These are phyloP conservation scores for Lampris megalopsis DNA, from an alignment of 2,113 vertebrate species.

Conservation along the genomic window DNA sequence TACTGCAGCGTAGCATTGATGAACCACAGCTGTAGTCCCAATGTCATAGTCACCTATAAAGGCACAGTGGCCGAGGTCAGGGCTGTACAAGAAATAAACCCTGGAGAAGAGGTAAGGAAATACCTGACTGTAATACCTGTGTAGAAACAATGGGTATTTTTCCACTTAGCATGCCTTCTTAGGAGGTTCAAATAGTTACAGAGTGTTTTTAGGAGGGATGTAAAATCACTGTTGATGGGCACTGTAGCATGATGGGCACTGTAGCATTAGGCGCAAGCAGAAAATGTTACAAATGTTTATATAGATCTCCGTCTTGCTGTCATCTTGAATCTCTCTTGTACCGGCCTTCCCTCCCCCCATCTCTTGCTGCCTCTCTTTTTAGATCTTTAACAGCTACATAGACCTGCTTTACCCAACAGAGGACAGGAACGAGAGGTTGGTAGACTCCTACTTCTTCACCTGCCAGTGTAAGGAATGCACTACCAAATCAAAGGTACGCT, in stretches of 20 bases:
- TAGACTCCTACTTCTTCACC: slow-evolving; percentile 93
- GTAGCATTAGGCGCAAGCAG: too few relatives aligned
- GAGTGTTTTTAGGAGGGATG: not conserved
- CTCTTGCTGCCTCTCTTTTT: slow-evolving; percentile 14
- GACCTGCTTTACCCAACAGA: slow-evolving; percentile 98
- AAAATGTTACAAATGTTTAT: too few relatives aligned
- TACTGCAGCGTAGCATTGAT: slow-evolving; percentile 91
- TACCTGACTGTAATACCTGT: too few relatives aligned
- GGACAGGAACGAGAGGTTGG: slow-evolving; percentile 91
- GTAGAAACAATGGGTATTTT: not conserved
- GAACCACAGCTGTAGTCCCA: slow-evolving; percentile 98
- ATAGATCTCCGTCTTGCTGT: not conserved
- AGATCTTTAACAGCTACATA: slow-evolving; percentile 98
- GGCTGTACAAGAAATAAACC: slow-evolving; percentile 90
- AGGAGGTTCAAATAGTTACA: not conserved
- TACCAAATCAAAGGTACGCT: slow-evolving; percentile 88
- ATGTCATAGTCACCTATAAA: slow-evolving; percentile 97
- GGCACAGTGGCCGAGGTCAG: slow-evolving; percentile 93
- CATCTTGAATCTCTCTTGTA: not conserved
- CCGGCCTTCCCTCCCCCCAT: not conserved
- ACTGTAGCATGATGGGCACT: not conserved
- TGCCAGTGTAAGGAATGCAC: slow-evolving; percentile 92
- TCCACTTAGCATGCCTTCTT: not conserved
- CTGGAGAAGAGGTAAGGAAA: slow-evolving; percentile 91
- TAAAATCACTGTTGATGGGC: not conserved